Conservation (phyloP, 2,113 vertebrate species). For the Verasper variegatus region DNA sequence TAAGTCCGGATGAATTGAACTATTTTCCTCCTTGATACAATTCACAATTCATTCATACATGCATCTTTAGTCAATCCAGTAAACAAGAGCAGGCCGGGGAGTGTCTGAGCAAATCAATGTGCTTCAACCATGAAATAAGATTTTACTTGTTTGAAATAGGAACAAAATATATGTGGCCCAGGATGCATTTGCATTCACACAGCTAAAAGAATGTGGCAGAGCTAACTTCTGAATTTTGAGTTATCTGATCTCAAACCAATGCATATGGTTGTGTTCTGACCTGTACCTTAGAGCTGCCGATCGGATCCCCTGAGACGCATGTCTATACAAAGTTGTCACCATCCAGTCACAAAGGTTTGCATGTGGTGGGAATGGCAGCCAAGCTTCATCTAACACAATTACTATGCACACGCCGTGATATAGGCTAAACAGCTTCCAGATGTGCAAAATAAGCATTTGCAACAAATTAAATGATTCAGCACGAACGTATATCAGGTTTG, state of each 20-base stretch:
- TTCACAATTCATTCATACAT: background rate
- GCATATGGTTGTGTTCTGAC: too few relatives aligned
- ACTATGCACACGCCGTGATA: background rate
- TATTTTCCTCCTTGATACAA: background rate
- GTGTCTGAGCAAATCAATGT: background rate
- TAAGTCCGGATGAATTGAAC: background rate
- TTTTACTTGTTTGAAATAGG: too few relatives aligned
- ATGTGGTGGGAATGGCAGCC: background rate
- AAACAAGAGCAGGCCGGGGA: background rate
- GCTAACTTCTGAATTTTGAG: too few relatives aligned
- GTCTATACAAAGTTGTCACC: background rate
- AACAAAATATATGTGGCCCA: too few relatives aligned
- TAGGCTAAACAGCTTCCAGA: background rate
- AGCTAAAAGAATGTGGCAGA: too few relatives aligned
- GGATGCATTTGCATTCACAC: too few relatives aligned
- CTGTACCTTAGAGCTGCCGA: too few relatives aligned
- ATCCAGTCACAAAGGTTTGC: background rate
- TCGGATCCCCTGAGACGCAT: too few relatives aligned
- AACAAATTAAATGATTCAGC: too few relatives aligned
- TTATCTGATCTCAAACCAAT: too few relatives aligned
- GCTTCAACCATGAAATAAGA: background rate
- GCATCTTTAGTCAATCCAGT: background rate
- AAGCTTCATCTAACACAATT: background rate
- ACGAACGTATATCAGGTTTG: too few relatives aligned
- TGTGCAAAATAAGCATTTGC: background rate